Evolutionary conservation across 2,113 vertebrate genomes (phyloP), one percentile per base, ranked within the genome.

Genomic region (Carlito syrichta): DNA sequence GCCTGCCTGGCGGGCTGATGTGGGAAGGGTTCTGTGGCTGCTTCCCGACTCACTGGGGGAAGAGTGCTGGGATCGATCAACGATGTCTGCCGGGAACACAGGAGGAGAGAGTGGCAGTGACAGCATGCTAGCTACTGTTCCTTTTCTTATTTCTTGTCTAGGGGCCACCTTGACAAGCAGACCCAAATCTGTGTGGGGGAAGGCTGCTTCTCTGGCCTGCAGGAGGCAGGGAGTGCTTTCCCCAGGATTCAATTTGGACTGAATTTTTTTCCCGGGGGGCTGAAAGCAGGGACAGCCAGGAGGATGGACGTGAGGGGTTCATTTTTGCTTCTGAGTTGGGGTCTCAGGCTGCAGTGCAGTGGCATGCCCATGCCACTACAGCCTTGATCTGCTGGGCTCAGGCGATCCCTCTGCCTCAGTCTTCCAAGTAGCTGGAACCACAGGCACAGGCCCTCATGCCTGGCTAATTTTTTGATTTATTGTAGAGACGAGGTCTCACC

Each of bases 11-110:
- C 32, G 13, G 52, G 38, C 45, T 48, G 7, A 86, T 30, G 35
- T 8, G 45, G 76, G 86, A 88, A 52, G 19, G 30, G 20, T 43
- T 63, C 66, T 66, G 73, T 30, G 83, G n/a, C n/a, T 48, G 27
- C 43, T 50, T 66, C 43, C 56, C 20, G 38, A 45, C 54, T 93
- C 48, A 32, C 0, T 7, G n/a, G 45, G 45, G 38, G 54, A 38
- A 45, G n/a, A 69, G 32, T 5, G 35, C 71, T 45, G 20, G 66
- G 91, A 62, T 83, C 22, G 85, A 97, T 69, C 77, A 30, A 23
- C 79, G 56, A 96, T 95, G 94, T 88, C 96, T 97, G 88, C 25
- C 27, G 25, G 25, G 71, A 35, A 17, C 63, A 56, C 14, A 22
- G 63, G 45, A 27, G 0, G 8, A 16, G 17, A 32, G 10, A 38